A percentile compares a stretch with the other conserved stretches of the same genome.
Evolutionary conservation across 2,113 vertebrate genomes (phyloP).

Genomic region (Circaetus cinerascens): DNA sequence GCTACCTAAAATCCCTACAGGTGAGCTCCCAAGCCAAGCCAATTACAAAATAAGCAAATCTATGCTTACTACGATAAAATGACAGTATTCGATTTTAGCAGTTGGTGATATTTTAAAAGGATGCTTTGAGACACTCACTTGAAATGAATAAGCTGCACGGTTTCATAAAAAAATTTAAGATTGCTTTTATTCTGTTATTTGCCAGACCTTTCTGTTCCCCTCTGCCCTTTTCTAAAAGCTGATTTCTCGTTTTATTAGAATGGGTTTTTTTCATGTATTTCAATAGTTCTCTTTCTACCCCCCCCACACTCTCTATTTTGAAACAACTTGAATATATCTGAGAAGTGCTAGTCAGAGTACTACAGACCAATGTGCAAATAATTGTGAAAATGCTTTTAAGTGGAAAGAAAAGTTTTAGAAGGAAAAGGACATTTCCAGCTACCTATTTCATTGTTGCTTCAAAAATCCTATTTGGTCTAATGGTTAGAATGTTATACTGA

Average conservation of each 20-base stretch:
- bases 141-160: conserved; percentile 55
- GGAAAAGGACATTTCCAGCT: background rate
- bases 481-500: background rate
- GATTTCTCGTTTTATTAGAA: conserved; percentile 72
- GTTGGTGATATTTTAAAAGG: conserved; percentile 67
- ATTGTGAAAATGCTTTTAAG: background rate
- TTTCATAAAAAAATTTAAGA: conserved; percentile 62
- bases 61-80: conserved; percentile 51
- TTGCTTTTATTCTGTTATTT: conserved; percentile 69
- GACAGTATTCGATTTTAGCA: conserved; percentile 59
- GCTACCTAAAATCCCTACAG: conserved; percentile 56
- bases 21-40: conserved; percentile 53
- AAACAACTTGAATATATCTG: conserved; percentile 3
- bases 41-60: conserved; percentile 73
- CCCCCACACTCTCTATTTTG: conserved; percentile 38
- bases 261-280: background rate
- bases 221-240: conserved; percentile 62
- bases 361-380: background rate
- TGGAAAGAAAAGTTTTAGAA: background rate
- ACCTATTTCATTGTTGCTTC: background rate
- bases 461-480: background rate
- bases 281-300: background rate
- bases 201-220: conserved; percentile 64
- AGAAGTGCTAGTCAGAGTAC: background rate
- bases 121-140: conserved; percentile 63